These are phyloP conservation scores for Apostichopus japonicus DNA, from an alignment of 35 echinoderm and acorn worm genomes.

Conservation along the genomic window DNA sequence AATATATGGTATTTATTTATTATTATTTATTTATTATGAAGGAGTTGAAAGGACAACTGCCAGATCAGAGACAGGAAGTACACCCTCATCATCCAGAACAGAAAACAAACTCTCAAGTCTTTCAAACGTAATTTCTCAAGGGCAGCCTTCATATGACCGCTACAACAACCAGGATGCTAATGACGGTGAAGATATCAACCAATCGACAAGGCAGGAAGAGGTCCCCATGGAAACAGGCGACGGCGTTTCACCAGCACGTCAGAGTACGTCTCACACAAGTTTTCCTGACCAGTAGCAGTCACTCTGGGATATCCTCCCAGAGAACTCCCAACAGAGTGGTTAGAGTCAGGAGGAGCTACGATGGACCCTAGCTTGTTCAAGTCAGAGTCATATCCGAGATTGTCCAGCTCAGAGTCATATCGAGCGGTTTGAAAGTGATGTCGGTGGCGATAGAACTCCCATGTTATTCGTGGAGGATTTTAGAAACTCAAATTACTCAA, in stretches of 20 bases:
- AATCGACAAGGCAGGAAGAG: background rate
- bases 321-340: constrained; percentile 43
- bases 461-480: constrained; percentile 18
- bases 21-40: no score
- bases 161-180: no score
- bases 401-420: constrained; percentile 42
- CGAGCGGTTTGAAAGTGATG: constrained; percentile 31
- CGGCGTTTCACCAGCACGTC: background rate
- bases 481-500: constrained; percentile 1
- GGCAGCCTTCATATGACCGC: no score
- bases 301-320: constrained; percentile 10
- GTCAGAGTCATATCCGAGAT: constrained; percentile 15
- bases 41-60: no score
- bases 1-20: no score
- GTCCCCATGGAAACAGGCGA: background rate
- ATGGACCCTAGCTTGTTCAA: constrained; percentile 35
- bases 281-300: constrained; percentile 44
- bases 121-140: no score
- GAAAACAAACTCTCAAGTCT: no score
- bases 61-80: no score
- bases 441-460: background rate
- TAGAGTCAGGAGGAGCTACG: constrained; percentile 1
- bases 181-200: no score
- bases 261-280: background rate
- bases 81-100: no score